These are phyloP conservation scores for Chaetodon auriga DNA, from an alignment of 2,113 vertebrate species.

Conservation along the genomic window DNA sequence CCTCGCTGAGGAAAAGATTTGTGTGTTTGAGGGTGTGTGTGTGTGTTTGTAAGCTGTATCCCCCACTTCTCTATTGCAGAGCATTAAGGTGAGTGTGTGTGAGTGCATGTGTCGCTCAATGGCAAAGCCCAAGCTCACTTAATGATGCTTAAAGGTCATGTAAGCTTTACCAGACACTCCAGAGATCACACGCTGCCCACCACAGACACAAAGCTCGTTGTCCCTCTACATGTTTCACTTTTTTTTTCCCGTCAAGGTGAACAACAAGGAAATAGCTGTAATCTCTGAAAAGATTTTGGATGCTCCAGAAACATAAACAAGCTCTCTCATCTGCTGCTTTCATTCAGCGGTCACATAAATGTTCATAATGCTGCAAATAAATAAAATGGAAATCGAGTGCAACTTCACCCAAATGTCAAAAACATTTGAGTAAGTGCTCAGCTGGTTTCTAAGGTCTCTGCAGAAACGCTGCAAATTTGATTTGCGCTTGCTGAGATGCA, in stretches of 20 bases:
- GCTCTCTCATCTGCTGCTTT: background rate
- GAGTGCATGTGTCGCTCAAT: constrained; percentile 20
- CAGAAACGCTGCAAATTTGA: constrained; percentile 33
- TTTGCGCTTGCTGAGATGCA: constrained; percentile 20
- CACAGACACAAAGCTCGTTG: constrained; percentile 17
- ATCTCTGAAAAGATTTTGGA: constrained; percentile 4
- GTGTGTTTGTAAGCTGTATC: constrained; percentile 18
- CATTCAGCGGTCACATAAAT: background rate
- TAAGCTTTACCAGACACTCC: constrained; percentile 46
- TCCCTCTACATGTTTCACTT: constrained; percentile 16
- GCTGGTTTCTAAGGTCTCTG: constrained; percentile 3
- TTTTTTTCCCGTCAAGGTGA: constrained; percentile 8
- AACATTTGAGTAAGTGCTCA: background rate
- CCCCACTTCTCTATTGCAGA: constrained; percentile 34
- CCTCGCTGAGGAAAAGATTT: constrained; percentile 45
- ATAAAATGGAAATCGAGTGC: constrained; percentile 1
- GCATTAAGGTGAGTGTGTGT: constrained; percentile 31
- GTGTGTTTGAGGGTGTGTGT: constrained; percentile 10
- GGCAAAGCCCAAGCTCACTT: constrained; percentile 49
- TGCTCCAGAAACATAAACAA: background rate
- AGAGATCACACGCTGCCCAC: constrained; percentile 26
- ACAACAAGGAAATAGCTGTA: background rate
- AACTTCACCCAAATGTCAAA: background rate
- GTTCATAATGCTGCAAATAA: background rate
- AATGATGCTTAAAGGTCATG: constrained; percentile 81